Conservation (phyloP, 2,113 vertebrate genomes). For the Piaya cayana region DNA sequence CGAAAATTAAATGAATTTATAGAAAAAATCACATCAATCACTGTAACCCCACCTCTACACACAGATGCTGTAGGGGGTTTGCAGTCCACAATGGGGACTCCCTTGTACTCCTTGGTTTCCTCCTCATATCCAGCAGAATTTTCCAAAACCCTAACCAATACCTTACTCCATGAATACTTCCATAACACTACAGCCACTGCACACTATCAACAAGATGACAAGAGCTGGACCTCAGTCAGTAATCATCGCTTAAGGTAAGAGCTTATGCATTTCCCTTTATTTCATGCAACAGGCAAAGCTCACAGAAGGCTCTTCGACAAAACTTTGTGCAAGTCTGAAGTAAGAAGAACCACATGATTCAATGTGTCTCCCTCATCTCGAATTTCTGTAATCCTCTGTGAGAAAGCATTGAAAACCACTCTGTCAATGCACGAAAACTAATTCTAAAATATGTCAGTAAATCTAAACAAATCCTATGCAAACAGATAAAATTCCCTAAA, state of each 20-base stretch:
- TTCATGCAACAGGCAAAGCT: background rate
- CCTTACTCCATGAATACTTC: background rate
- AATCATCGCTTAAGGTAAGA: background rate
- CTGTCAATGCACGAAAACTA: accelerated
- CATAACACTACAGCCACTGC: background rate
- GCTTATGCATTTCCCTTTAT: background rate
- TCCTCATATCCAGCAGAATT: background rate
- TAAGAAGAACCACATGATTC: background rate
- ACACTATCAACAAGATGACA: background rate
- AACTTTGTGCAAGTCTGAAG: accelerated
- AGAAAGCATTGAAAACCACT: background rate
- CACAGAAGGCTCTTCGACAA: background rate
- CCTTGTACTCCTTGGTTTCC: background rate
- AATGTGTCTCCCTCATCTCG: background rate
- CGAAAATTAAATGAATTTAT: background rate
- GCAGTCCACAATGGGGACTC: background rate
- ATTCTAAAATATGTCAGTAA: background rate
- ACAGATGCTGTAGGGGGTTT: background rate
- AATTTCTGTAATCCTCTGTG: background rate
- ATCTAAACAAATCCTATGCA: background rate
- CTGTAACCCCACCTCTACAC: background rate
- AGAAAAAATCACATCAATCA: background rate
- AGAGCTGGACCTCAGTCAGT: background rate
- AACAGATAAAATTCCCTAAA: background rate
- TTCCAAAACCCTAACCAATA: background rate